phyloP scores from a whole-genome alignment of 1,140 invertebrate species.

The Tetramorium simillimum region DNA sequence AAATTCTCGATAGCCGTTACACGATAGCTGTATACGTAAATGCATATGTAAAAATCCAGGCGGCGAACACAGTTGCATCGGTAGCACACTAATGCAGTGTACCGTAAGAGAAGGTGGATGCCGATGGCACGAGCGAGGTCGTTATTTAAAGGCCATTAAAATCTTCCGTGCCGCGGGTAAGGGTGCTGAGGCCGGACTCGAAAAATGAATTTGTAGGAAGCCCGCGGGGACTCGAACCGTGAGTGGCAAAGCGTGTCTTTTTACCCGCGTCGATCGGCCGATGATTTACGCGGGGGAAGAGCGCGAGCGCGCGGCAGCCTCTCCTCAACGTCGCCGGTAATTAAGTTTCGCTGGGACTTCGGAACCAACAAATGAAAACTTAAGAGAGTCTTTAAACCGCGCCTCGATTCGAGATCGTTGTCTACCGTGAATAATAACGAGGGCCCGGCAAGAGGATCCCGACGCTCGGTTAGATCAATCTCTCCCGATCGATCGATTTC shows the following conservation, averaged over 20 bases:
- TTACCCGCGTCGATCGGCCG: slow-evolving; percentile 21
- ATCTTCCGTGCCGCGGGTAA: slow-evolving; percentile 29
- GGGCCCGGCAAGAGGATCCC: not conserved
- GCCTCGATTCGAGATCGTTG: slow-evolving; percentile 58
- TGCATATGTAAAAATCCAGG: not conserved
- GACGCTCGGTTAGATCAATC: slow-evolving; percentile 28
- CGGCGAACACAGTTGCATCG: not conserved
- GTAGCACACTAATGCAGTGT: slow-evolving; percentile 1
- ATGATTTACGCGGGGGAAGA: slow-evolving; percentile 65
- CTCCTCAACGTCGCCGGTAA: slow-evolving; percentile 66
- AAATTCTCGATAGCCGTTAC: not conserved
- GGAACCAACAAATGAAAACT: slow-evolving; percentile 52
- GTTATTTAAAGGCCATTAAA: slow-evolving; percentile 66
- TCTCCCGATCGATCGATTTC: not conserved
- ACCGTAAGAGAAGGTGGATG: slow-evolving; percentile 33
- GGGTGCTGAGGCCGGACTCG: slow-evolving; percentile 20
- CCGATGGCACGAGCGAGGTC: slow-evolving; percentile 37
- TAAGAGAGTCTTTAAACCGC: slow-evolving; percentile 67
- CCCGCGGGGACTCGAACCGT: slow-evolving; percentile 57
- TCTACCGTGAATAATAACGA: slow-evolving; percentile 58
- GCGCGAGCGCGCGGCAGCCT: slow-evolving; percentile 26
- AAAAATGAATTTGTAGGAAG: slow-evolving; percentile 61
- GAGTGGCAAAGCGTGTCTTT: slow-evolving; percentile 67
- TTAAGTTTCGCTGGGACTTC: slow-evolving; percentile 63
- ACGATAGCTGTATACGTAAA: not conserved